Evolutionary conservation across 2,888 invertebrate genomes (phyloP).

Genomic region (Lithophane leautieri): DNA sequence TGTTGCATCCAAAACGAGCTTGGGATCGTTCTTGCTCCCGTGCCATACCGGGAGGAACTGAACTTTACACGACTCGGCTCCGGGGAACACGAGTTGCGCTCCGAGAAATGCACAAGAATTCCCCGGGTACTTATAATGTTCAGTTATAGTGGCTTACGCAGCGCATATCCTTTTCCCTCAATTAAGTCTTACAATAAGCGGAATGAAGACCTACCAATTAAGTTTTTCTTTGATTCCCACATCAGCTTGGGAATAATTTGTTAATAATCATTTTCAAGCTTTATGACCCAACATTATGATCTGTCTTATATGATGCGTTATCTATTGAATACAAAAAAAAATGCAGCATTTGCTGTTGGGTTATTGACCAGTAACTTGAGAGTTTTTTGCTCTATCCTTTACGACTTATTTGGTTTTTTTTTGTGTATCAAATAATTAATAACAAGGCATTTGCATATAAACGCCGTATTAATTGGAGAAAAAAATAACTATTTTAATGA

Average conservation of each 20-base stretch:
- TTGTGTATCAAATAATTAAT: slow-evolving; percentile 58
- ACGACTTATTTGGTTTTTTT: slow-evolving; percentile 60
- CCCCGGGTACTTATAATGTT: slow-evolving; percentile 24
- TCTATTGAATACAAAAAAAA: slow-evolving; percentile 48
- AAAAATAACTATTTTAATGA: slow-evolving; percentile 53
- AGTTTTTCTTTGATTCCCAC: slow-evolving; percentile 57
- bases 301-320: slow-evolving; percentile 32
- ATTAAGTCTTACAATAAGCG: slow-evolving; percentile 55
- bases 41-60: slow-evolving; percentile 50
- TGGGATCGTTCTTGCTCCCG: slow-evolving; percentile 44
- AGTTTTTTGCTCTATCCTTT: slow-evolving; percentile 55
- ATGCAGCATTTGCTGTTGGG: slow-evolving; percentile 51
- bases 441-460: slow-evolving; percentile 61
- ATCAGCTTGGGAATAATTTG: slow-evolving; percentile 52
- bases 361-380: slow-evolving; percentile 59
- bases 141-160: slow-evolving; percentile 47
- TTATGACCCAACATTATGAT: slow-evolving; percentile 46
- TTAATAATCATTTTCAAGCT: slow-evolving; percentile 46
- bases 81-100: slow-evolving; percentile 49
- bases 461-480: slow-evolving; percentile 50
- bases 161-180: slow-evolving; percentile 58
- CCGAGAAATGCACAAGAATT: slow-evolving; percentile 47
- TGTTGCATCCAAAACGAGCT: slow-evolving; percentile 54
- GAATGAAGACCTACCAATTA: slow-evolving; percentile 50
- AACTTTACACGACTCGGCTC: slow-evolving; percentile 50